Evolutionary conservation across 2,797 vertebrate species (phyloP), one percentile per base, ranked within the genome.

Genomic region (Chiloscyllium punctatum): DNA sequence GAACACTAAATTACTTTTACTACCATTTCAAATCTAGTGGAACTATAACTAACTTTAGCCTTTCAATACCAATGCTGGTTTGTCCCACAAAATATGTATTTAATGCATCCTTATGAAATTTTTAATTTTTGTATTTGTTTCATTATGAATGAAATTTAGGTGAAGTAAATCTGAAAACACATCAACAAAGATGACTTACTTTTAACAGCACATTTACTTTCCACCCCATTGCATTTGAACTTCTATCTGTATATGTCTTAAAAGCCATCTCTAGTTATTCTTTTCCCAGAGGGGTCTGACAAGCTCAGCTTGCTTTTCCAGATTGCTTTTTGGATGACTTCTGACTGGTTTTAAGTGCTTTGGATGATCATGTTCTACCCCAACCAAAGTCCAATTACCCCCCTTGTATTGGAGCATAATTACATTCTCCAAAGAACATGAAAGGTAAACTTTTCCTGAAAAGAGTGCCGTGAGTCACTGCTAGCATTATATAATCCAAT

Each of bases 401-500:
- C 92, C 66, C 42, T 42, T 48, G 72, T 48, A 51, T 72, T 94
- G 37, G 37, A 94, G 92, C 42, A 48, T 48, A 25, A 72, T 94
- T 74, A 74, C 69, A 51, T 74, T 95, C 42, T 74, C 94, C n/a
- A 48, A n/a, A 72, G 15, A 95, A 95, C 48, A 77, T 77, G 48
- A 72, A 53, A 77, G 42, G 51, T 95, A 51, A 95, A 74, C 48
- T n/a, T 95, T 69, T 48, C 71, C 51, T 95, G 94, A 95, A 95
- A 48, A 74, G 42, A 95, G 30, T 94, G 77, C 71, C 8, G 53
- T 74, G 71, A 95, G 27, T 57, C 94, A 94, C 74, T 71, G 74
- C 48, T 53, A 30, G 15, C 69, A 74, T 74, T 74, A 77, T 95
- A 95, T 53, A 95, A 95, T 27, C 71, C 69, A 33, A 95, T 77